Evolutionary conservation across 2,113 vertebrate genomes (phyloP), one percentile per base, ranked within the genome.

Genomic region (Nesoenas mayeri): DNA sequence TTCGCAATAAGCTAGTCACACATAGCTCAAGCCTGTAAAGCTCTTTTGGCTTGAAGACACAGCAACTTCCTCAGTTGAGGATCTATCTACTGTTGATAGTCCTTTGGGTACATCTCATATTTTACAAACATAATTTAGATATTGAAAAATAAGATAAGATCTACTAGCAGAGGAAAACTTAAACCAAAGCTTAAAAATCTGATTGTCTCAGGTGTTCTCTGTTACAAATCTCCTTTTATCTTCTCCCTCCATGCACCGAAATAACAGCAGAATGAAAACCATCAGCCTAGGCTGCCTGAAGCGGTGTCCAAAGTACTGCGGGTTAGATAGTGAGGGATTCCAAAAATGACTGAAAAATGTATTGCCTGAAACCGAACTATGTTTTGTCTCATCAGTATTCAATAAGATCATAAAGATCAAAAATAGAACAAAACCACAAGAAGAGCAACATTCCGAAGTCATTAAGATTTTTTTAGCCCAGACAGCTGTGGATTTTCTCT

Each of bases 361-460:
- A 71, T 53, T 91, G 71, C 57, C 74, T 84, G 79, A 51, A 83
- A 92, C 50, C 54, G 54, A 88, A 61, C 47, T 34, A 24, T 48
- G 34, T 77, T 89, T 88, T 73, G n/a, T 66, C 88, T 94, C 93
- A 95, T 95, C 85, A 92, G 53, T 70, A 93, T 94, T 95, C 92
- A 87, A 50, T 58, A 91, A 79, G 28, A 42, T 44, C 80, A 61
- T 72, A 78, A 75, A 88, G 54, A 88, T 85, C 77, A 77, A 95
- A 96, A 96, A 87, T 79, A 91, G 77, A 97, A 85, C 48, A 64
- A 95, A 89, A 93, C 50, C 60, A 56, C 60, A 81, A 80, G 79
- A 88, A 89, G 13, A 95, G 21, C 42, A 90, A 87, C 38, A 74
- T 66, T 51, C 51, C 72, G 70, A 91, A 91, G 51, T 85, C 67